A percentile compares a stretch with the other conserved stretches of the same genome.
Conservation (phyloP, 2,888 invertebrate species). For the Drosophila siamana region DNA sequence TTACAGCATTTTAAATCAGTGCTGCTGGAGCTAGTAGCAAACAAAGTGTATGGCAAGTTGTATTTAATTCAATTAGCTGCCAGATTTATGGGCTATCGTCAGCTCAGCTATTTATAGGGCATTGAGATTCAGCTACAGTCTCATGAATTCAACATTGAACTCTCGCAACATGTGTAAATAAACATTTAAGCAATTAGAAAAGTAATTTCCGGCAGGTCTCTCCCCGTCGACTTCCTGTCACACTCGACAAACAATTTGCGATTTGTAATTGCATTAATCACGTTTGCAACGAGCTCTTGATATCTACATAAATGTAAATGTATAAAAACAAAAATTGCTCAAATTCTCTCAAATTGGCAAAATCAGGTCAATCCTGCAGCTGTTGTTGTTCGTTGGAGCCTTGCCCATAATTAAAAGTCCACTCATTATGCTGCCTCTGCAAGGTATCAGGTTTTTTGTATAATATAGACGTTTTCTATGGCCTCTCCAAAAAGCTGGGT, state of each 20-base stretch:
- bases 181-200: background rate
- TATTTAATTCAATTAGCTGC: background rate
- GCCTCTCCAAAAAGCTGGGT: constrained; percentile 36
- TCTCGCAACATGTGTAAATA: background rate
- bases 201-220: background rate
- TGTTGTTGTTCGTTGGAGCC: constrained; percentile 6
- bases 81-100: background rate
- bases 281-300: too few relatives aligned
- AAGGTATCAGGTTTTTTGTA: constrained; percentile 39
- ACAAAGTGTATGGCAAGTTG: too few relatives aligned
- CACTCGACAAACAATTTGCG: background rate
- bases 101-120: background rate
- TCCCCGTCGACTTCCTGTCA: background rate
- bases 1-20: too few relatives aligned
- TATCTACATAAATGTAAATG: background rate
- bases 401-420: constrained; percentile 27
- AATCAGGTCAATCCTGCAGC: constrained; percentile 12
- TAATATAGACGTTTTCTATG: constrained; percentile 68
- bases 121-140: background rate
- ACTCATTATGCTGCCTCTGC: constrained; percentile 47
- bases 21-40: too few relatives aligned
- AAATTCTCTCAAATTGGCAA: background rate
- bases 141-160: background rate
- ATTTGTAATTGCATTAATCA: background rate
- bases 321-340: background rate